Evolutionary conservation across 2,797 vertebrate genomes (phyloP), one percentile per base, ranked within the genome.

Genomic region (Brotula barbata): DNA sequence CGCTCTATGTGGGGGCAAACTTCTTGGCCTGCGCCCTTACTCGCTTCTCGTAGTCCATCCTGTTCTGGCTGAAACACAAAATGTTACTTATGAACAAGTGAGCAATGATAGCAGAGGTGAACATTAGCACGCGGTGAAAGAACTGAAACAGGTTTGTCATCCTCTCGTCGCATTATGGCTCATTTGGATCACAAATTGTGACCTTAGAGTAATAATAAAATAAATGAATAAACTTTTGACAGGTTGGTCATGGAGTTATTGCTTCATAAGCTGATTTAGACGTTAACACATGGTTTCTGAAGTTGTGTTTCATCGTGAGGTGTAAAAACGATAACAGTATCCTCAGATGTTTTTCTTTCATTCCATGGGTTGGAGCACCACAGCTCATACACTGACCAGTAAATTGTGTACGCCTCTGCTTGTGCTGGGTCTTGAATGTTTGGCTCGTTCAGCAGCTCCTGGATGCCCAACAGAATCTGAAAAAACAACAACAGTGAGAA

Each of bases 341-440:
- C 25, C 7, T 28, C 25, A 28, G 25, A 28, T 28, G 4, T 3
- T 28, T 28, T 7, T 28, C 25, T 28, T 28, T 16, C 17, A 5
- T 21, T 11, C 6, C 8, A 7, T 12, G 22, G 1, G 22, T 33
- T 0, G 15, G 15, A 7, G 33, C 25, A 5, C 33, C 3, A 23
- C 16, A 39, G 15, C 10, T 25, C 5, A 12, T 3, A n/a, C n/a
- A 77, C 89, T 73, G 34, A 92, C 92, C 91, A 93, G 81, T 92
- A 93, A 60, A 92, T 93, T 40, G 92, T 92, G 80, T 92, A 92
- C 0, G 92, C 91, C 71, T 93, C 91, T 62, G 91, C 92, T 78
- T 93, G 91, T 59, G 92, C 92, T 46, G 91, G 92, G 67, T 92
- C 91, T 72, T 93, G 92, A 50, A 93, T 92, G 85, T 93, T 93